Percentiles rank a stretch among this genome's conserved stretches.
phyloP scores from a whole-genome alignment of 2,113 vertebrate species.

The Grallaria varia region DNA sequence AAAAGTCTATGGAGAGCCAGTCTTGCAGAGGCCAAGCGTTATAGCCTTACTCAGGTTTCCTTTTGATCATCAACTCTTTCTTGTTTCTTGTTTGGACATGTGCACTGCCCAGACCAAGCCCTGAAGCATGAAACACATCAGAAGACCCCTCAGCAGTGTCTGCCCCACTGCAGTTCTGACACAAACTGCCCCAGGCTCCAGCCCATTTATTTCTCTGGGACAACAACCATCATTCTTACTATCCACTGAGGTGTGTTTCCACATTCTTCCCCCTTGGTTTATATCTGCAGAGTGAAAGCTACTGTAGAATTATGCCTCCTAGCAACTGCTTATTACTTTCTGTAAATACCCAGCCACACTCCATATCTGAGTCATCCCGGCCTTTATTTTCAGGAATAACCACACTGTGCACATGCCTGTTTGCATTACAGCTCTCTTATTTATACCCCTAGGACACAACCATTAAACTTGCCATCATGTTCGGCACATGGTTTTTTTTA shows the following conservation, averaged over 20 bases:
- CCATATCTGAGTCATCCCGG: not conserved
- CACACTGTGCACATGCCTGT: not conserved
- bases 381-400: constrained; percentile 4
- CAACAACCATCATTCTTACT: not conserved
- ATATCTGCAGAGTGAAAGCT: constrained; percentile 1
- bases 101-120: fast-evolving
- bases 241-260: not conserved
- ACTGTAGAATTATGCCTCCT: not conserved
- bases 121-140: not conserved
- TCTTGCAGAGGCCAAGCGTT: not conserved
- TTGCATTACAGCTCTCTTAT: not conserved
- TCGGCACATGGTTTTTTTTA: not conserved
- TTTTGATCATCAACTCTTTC: not conserved
- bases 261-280: not conserved
- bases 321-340: constrained; percentile 23
- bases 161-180: not conserved
- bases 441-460: not conserved
- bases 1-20: not conserved
- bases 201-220: not conserved
- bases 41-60: not conserved
- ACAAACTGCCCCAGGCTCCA: not conserved
- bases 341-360: not conserved
- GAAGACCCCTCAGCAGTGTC: not conserved
- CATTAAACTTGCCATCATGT: not conserved
- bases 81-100: not conserved